Conservation (phyloP, 2,113 vertebrate species). For the Dromaius novaehollandiae region DNA sequence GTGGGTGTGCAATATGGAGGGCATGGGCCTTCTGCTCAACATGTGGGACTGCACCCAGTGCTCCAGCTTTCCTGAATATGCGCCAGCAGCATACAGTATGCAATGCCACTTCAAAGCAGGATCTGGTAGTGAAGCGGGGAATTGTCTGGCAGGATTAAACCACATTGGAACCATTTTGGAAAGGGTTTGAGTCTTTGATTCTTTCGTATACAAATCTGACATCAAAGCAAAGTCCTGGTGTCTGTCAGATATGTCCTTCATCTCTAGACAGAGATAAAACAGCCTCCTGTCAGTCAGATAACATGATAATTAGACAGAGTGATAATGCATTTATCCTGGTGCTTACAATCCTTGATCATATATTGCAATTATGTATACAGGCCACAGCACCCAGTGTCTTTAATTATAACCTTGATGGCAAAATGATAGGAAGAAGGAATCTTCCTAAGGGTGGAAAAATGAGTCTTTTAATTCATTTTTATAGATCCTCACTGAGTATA, state of each 20-base stretch:
- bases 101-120: constrained; percentile 74
- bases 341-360: constrained; percentile 78
- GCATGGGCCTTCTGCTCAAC: background rate
- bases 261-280: constrained; percentile 75
- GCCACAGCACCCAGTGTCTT: constrained; percentile 68
- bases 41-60: background rate
- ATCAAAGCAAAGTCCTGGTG: constrained; percentile 75
- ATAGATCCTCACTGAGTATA: background rate
- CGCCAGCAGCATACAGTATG: background rate
- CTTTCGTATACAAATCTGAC: constrained; percentile 70
- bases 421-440: constrained; percentile 63
- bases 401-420: constrained; percentile 76
- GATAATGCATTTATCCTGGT: constrained; percentile 72
- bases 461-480: constrained; percentile 52
- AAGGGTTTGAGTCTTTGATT: constrained; percentile 71
- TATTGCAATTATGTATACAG: constrained; percentile 70
- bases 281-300: constrained; percentile 75
- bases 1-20: background rate
- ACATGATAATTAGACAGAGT: constrained; percentile 74
- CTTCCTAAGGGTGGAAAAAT: constrained; percentile 50
- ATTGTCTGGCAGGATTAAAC: constrained; percentile 47
- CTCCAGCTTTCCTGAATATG: constrained; percentile 5
- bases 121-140: constrained; percentile 36
- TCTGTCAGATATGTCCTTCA: constrained; percentile 72
- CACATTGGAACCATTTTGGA: constrained; percentile 65